Conservation (phyloP, 1,140 invertebrate species). For the Dufourea novaeangliae region DNA sequence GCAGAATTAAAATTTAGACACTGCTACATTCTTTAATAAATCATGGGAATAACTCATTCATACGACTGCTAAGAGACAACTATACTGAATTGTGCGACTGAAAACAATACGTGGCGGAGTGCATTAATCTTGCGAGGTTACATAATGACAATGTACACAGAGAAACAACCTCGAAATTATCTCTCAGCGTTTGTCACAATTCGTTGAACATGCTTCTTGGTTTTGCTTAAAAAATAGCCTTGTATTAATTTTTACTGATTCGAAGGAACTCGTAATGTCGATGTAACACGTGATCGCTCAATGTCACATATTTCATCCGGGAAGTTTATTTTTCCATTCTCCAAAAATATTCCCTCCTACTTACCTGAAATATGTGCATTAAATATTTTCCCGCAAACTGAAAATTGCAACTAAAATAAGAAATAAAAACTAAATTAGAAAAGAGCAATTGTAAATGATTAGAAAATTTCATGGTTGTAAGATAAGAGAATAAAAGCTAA, state of each 20-base stretch:
- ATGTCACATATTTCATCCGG: background rate
- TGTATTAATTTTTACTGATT: background rate
- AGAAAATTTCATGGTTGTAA: no score
- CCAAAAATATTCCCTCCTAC: no score
- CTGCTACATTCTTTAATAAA: no score
- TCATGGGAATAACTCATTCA: no score
- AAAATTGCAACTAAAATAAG: no score
- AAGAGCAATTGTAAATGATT: no score
- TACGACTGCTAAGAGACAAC: background rate
- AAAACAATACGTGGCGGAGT: background rate
- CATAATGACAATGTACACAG: constrained; percentile 11
- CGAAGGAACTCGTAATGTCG: background rate
- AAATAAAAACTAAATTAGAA: no score
- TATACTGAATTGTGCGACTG: background rate
- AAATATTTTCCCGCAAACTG: no score
- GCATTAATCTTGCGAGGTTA: background rate
- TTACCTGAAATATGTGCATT: no score
- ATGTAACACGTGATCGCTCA: background rate
- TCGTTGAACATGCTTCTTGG: background rate
- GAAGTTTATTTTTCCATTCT: background rate
- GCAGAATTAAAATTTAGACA: no score
- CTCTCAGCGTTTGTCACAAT: background rate
- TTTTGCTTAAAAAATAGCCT: background rate
- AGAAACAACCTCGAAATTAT: constrained; percentile 22
- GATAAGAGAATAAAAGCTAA: no score